Conservation (phyloP, 2,888 invertebrate species). For the Xylota sylvarum region DNA sequence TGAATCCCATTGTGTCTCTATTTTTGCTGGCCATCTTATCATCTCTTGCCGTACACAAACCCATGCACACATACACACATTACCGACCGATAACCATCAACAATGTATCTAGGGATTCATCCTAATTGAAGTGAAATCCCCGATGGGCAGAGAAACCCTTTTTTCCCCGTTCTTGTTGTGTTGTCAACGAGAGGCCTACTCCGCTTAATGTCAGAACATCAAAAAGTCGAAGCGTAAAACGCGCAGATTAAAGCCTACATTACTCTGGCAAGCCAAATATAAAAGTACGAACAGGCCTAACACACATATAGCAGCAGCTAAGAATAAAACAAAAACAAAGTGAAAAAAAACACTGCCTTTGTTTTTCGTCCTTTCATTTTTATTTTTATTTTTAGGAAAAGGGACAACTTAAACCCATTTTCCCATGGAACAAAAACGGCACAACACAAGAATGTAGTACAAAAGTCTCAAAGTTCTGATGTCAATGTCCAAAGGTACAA, state of each 20-base stretch:
- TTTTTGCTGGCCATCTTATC: conserved; percentile 35
- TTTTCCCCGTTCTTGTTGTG: background rate
- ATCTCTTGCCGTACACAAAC: conserved; percentile 6
- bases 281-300: conserved; percentile 14
- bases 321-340: conserved; percentile 29
- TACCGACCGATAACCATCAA: conserved; percentile 62
- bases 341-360: conserved; percentile 9
- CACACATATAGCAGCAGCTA: conserved; percentile 2
- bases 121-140: conserved; percentile 84
- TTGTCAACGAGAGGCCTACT: background rate
- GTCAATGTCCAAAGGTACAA: conserved; percentile 64
- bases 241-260: conserved; percentile 60
- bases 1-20: conserved; percentile 55
- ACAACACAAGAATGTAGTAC: conserved; percentile 38
- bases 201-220: conserved; percentile 60
- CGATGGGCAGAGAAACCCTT: conserved; percentile 79
- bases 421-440: conserved; percentile 36
- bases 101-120: conserved; percentile 82
- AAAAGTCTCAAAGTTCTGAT: conserved; percentile 62
- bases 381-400: conserved; percentile 3
- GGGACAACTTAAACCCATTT: conserved; percentile 60
- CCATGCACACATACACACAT: conserved; percentile 12
- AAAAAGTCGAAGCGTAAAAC: conserved; percentile 62
- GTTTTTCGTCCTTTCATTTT: conserved; percentile 33
- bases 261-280: conserved; percentile 28